A percentile compares a stretch with the other conserved stretches of the same genome.
phyloP scores from a whole-genome alignment of 2,888 invertebrate genomes.

The Cryptosula pallasiana region DNA sequence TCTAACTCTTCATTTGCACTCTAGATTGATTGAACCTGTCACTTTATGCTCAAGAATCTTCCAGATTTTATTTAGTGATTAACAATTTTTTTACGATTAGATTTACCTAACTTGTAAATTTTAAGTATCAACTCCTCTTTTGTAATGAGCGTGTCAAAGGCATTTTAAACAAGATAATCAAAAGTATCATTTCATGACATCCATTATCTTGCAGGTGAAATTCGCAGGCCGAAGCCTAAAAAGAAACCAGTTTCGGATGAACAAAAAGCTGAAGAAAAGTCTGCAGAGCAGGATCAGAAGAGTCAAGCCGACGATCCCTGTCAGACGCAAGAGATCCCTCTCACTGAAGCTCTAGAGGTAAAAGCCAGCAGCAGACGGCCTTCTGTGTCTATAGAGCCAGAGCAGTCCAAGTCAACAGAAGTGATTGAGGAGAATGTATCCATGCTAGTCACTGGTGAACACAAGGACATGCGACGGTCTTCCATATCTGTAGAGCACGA shows the following conservation, averaged over 20 bases:
- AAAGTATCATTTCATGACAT: too few relatives aligned
- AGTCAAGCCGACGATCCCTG: not conserved
- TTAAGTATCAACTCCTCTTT: too few relatives aligned
- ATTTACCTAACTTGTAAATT: too few relatives aligned
- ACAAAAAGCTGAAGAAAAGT: not conserved
- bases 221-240: not conserved
- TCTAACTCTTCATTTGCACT: too few relatives aligned
- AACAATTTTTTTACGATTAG: too few relatives aligned
- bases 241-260: not conserved
- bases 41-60: too few relatives aligned
- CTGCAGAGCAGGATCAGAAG: not conserved
- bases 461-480: not conserved
- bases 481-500: not conserved
- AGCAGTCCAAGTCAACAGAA: constrained; percentile 1
- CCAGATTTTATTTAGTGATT: too few relatives aligned
- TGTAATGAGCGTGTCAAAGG: too few relatives aligned
- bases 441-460: not conserved
- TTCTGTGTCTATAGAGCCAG: not conserved
- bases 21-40: too few relatives aligned
- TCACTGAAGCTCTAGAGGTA: not conserved
- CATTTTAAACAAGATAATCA: too few relatives aligned
- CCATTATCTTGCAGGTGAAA: constrained; percentile 4
- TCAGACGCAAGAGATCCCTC: not conserved
- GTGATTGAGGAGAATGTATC: not conserved
- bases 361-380: not conserved